Evolutionary conservation across 2,797 vertebrate genomes (phyloP).

Genomic region (Chaetodon trifasciatus): DNA sequence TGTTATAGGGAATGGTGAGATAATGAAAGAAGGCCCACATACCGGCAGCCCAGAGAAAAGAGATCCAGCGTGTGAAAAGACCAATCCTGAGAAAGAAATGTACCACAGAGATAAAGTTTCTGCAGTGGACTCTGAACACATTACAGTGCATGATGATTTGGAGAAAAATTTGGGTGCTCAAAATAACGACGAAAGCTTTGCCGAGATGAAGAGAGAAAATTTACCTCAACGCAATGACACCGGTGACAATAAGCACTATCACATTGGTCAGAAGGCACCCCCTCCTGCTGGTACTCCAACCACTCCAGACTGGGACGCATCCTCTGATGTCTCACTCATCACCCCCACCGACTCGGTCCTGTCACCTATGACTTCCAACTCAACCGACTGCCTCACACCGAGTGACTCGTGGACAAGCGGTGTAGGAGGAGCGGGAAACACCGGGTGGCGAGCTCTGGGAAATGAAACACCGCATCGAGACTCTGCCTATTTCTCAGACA

Average conservation of each 20-base stretch:
- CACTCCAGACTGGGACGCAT: slow-evolving; percentile 83
- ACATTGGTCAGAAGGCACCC: slow-evolving; percentile 30
- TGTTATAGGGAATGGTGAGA: slow-evolving; percentile 62
- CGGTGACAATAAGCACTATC: slow-evolving; percentile 47
- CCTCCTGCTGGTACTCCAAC: slow-evolving; percentile 62
- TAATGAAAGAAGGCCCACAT: slow-evolving; percentile 55
- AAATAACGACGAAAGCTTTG: slow-evolving; percentile 40
- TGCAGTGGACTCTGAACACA: slow-evolving; percentile 27
- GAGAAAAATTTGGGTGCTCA: slow-evolving; percentile 44
- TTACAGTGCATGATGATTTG: slow-evolving; percentile 32
- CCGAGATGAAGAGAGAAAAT: slow-evolving; percentile 44
- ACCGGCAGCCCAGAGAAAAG: slow-evolving; percentile 34
- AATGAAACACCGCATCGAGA: slow-evolving; percentile 90
- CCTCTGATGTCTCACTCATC: slow-evolving; percentile 80
- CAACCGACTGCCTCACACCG: slow-evolving; percentile 88
- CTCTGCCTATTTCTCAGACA: slow-evolving; percentile 93
- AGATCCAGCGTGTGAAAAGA: slow-evolving; percentile 42
- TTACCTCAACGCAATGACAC: slow-evolving; percentile 42
- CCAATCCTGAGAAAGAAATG: slow-evolving; percentile 31
- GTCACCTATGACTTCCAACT: slow-evolving; percentile 86
- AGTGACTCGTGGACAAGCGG: slow-evolving; percentile 85
- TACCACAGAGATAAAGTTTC: slow-evolving; percentile 11
- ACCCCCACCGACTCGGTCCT: slow-evolving; percentile 86
- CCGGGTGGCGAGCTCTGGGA: slow-evolving; percentile 87
- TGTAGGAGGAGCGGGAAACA: slow-evolving; percentile 70